Evolutionary conservation across 2,888 invertebrate genomes (phyloP), one percentile per base, ranked within the genome.

Genomic region (Parnassius apollo): DNA sequence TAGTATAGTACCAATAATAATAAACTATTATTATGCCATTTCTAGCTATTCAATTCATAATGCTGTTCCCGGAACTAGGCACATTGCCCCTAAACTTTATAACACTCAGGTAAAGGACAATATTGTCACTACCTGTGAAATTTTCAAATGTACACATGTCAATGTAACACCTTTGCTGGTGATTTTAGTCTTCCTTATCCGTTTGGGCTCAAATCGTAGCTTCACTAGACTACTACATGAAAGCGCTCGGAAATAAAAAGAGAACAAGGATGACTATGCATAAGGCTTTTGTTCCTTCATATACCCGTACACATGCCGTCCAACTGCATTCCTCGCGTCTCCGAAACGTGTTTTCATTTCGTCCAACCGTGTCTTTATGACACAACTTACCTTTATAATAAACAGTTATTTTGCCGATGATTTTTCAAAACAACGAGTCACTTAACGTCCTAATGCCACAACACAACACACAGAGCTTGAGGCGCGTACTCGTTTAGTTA

Each of bases 261-360:
- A 86, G 79, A 83, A 80, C 81, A 78, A 80, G 79, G 82, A 87
- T 84, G 88, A 86, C 85, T 86, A 79, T 86, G 87, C 87, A 85
- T 80, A 85, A 85, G 87, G 86, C 91, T 91, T 89, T 91, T 91
- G 89, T 91, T 91, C 88, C 87, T 87, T 87, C 83, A 88, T 82
- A 86, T 77, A 73, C 73, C 75, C 77, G 75, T 74, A 76, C 87
- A 85, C 86, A 89, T 86, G 90, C 89, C 86, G 91, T 91, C 91
- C 85, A 86, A 86, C 91, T 81, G 84, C 91, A 91, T 91, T 91
- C 91, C 91, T 84, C 80, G 78, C 85, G 81, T 84, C 84, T 85
- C 85, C 87, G 86, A 88, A 86, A 83, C 90, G 86, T 83, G 83
- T 85, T 84, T 85, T 44, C 84, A 82, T 87, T 86, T 79, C 83